Base-by-base conservation (phyloP, 2,113 vertebrate genomes). In the Hypanus sabinus region DNA sequence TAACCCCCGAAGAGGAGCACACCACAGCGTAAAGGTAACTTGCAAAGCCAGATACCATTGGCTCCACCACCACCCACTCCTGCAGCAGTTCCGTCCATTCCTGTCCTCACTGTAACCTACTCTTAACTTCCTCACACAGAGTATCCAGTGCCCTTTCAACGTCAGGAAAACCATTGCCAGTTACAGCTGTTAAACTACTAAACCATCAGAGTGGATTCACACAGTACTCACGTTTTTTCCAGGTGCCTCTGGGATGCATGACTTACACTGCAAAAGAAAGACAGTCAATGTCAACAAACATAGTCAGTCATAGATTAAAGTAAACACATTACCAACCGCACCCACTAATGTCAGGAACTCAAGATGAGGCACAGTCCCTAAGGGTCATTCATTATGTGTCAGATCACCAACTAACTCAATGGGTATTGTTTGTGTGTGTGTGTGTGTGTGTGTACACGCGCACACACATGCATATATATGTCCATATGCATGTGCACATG, bases 201-300 rank as follows among this genome's bases (percentile, higher is more conserved):
- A 46, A 38, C 70, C 60, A 38, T 20, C 11, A 9, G 20, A 93
- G 24, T 0, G 11, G 4, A 73, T 14, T 93, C 33, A 5, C 8
- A 27, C 30, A 36, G 38, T 93, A 93, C 91, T 93, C 91, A 93
- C 91, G 27, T 93, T 93, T 27, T 75, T 70, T 7, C 36, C 91
- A 38, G 22, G 5, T 46, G 22, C 8, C 38, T 24, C 38, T 12
- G 27, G 36, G 91, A 93, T 27, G 36, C 91, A 93, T 0, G 68
- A 55, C 38, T 46, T 73, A 55, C 91, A 93, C 91, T 93, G 38
- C 11, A 73, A 93, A 20, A 75, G 38, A 75, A 36, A 93, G 36
- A 55, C 2, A 38, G 38, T 7, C 12, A 20, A n/a, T 70, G 68
- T 75, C 68, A 93, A 12, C 73, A 22, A 16, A 14, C 30, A 2